Evolutionary conservation across 2,113 vertebrate species (phyloP).

Genomic region (Rhynchomys soricoides): DNA sequence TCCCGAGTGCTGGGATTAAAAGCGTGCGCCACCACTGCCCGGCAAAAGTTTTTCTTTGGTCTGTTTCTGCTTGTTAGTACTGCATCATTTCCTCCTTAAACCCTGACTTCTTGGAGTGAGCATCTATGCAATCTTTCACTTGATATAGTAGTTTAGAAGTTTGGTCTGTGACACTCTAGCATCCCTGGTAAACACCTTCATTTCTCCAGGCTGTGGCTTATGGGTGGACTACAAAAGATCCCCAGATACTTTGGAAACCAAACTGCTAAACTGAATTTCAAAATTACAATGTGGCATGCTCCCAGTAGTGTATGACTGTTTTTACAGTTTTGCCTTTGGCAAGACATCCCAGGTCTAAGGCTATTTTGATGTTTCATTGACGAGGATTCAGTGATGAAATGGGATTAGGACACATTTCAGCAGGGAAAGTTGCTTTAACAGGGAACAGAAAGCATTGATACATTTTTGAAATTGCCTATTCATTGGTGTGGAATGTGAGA

Average conservation of each 20-base stretch:
- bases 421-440: background rate
- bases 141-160: background rate
- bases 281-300: slow-evolving; percentile 3
- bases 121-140: slow-evolving; percentile 24
- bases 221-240: background rate
- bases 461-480: background rate
- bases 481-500: background rate
- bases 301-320: background rate
- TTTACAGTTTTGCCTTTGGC: background rate
- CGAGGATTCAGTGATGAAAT: background rate
- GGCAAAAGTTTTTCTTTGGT: background rate
- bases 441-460: background rate
- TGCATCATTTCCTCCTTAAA: slow-evolving; percentile 36
- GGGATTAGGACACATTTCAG: background rate
- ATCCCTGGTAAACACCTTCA: background rate
- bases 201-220: background rate
- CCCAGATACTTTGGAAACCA: slow-evolving; percentile 9
- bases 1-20: no score
- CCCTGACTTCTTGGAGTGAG: background rate
- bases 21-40: no score
- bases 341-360: slow-evolving; percentile 39
- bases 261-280: background rate
- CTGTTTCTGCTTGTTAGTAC: background rate
- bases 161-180: background rate
- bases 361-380: background rate